Percentiles rank a stretch among this genome's conserved stretches.
Evolutionary conservation across 1,140 invertebrate species (phyloP).

Genomic region (Leguminivora glycinivorella): DNA sequence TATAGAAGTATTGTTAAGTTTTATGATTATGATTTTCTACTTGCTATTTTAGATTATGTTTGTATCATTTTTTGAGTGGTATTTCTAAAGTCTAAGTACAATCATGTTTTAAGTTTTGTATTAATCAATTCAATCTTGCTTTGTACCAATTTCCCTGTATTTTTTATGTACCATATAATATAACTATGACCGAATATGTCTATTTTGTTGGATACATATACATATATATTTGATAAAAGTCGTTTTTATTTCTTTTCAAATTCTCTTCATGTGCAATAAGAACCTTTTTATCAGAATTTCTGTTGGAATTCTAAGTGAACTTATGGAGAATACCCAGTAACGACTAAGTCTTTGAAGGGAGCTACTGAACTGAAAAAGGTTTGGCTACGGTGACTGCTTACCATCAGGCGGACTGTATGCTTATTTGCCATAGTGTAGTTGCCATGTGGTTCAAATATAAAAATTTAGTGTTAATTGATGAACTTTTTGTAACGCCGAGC

Average conservation of each 20-base stretch:
- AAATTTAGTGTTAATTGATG: no score
- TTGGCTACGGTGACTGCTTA: no score
- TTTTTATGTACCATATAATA: neutral
- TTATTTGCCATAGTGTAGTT: no score
- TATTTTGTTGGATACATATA: constrained; percentile 11
- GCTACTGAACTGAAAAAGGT: no score
- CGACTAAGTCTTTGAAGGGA: no score
- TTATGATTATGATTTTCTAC: neutral
- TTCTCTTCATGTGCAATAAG: no score
- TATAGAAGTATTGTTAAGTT: no score
- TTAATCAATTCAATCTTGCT: neutral
- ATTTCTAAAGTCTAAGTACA: constrained; percentile 5
- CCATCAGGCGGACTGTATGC: no score
- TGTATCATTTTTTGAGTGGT: neutral
- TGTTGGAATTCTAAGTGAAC: no score
- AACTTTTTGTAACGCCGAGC: neutral
- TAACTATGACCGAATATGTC: neutral
- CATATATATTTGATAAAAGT: neutral
- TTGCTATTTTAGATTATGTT: neutral
- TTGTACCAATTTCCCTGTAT: neutral
- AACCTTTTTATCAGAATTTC: no score
- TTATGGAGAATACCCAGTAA: no score
- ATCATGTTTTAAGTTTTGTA: neutral
- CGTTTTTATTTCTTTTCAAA: neutral
- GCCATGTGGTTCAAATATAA: no score